Conservation (phyloP, 2,888 invertebrate genomes). For the Shargacucullia verbasci region DNA sequence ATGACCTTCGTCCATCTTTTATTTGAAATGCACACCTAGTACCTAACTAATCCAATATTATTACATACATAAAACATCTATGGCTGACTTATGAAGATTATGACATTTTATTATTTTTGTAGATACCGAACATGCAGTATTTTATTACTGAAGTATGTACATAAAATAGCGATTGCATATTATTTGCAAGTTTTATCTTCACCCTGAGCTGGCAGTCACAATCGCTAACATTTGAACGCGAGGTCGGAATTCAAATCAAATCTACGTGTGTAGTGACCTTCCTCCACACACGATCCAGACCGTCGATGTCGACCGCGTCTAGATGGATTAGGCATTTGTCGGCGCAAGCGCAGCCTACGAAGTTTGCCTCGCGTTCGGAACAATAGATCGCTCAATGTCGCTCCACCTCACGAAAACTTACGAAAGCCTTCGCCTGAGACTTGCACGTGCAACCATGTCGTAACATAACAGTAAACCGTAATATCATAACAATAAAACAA, state of each 20-base stretch:
- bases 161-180: constrained; percentile 13
- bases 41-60: no score
- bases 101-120: constrained; percentile 10
- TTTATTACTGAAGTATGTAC: constrained; percentile 8
- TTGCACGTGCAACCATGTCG: constrained; percentile 63
- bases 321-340: constrained; percentile 43
- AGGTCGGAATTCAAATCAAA: constrained; percentile 66
- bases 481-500: constrained; percentile 50
- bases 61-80: background rate
- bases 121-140: constrained; percentile 6
- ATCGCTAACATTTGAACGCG: constrained; percentile 58
- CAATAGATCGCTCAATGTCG: constrained; percentile 84
- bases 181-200: constrained; percentile 39
- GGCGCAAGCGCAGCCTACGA: constrained; percentile 48
- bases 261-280: constrained; percentile 68
- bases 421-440: constrained; percentile 73
- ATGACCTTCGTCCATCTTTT: no score
- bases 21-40: no score
- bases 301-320: constrained; percentile 46
- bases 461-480: constrained; percentile 58
- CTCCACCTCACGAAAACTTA: constrained; percentile 81
- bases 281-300: constrained; percentile 76
- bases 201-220: constrained; percentile 47
- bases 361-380: constrained; percentile 63
- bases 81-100: constrained; percentile 4